Percentiles rank a stretch among this genome's conserved stretches.
phyloP scores from a whole-genome alignment of 1,140 invertebrate genomes.

The Spodoptera litura region DNA sequence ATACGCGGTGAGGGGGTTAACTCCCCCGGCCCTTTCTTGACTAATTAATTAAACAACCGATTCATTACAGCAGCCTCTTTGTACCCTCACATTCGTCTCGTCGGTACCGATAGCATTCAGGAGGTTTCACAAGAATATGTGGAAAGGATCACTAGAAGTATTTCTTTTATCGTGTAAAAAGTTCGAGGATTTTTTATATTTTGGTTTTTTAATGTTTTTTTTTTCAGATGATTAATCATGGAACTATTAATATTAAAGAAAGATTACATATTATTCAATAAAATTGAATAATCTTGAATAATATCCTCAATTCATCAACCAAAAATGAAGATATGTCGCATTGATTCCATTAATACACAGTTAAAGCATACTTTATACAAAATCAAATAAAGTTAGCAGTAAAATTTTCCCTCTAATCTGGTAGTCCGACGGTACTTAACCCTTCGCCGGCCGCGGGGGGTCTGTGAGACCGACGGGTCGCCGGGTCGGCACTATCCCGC shows the following conservation, averaged over 20 bases:
- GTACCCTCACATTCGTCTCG: constrained; percentile 83
- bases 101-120: constrained; percentile 66
- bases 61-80: constrained; percentile 85
- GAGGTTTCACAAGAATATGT: neutral
- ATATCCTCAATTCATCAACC: too few species aligned
- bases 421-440: constrained; percentile 53
- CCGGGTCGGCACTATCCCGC: constrained; percentile 60
- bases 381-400: neutral
- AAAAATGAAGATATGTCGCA: neutral
- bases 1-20: constrained; percentile 64
- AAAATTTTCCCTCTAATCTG: constrained; percentile 37
- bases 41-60: constrained; percentile 87
- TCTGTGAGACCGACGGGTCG: constrained; percentile 32
- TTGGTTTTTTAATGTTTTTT: too few species aligned
- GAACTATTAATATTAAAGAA: too few species aligned
- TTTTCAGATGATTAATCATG: too few species aligned
- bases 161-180: too few species aligned
- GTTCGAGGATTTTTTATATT: too few species aligned
- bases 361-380: neutral
- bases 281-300: neutral
- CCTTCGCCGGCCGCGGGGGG: constrained; percentile 53
- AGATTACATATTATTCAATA: too few species aligned
- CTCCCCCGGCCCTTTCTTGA: constrained; percentile 80
- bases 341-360: neutral
- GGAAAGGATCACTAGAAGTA: too few species aligned